phyloP scores from a whole-genome alignment of 2,113 vertebrate species.

The Sturnus vulgaris region DNA sequence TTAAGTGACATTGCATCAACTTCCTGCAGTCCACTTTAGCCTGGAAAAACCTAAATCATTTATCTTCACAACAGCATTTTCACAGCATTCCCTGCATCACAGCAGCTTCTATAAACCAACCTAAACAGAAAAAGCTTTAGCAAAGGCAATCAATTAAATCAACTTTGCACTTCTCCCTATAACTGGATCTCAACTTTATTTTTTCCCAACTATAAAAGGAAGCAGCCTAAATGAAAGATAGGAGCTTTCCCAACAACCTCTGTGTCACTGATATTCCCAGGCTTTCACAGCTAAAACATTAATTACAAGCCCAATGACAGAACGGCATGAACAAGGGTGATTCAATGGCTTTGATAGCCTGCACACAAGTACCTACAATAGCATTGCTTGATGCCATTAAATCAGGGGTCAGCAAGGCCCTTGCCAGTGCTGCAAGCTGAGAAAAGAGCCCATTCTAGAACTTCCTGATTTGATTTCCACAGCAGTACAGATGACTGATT shows the following conservation, averaged over 20 bases:
- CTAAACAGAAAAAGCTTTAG: neutral
- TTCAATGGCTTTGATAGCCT: neutral
- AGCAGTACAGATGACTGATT: neutral
- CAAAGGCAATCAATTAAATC: neutral
- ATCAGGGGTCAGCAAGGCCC: neutral
- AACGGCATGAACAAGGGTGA: neutral
- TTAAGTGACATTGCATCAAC: neutral
- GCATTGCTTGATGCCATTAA: neutral
- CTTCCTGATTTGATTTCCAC: neutral
- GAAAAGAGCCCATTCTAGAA: neutral
- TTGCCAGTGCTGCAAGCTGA: neutral
- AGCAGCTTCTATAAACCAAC: neutral
- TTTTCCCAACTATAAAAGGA: neutral
- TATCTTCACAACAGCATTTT: neutral
- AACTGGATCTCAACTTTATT: neutral
- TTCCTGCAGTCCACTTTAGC: neutral
- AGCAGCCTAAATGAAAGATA: neutral
- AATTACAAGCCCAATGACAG: neutral
- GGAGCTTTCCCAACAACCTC: neutral
- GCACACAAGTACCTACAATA: neutral
- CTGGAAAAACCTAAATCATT: neutral
- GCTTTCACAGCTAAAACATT: neutral
- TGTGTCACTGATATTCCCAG: neutral
- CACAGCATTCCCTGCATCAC: neutral
- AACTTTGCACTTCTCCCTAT: neutral